Evolutionary conservation across 2,888 invertebrate genomes (phyloP).

Genomic region (Heliothis peltigera): DNA sequence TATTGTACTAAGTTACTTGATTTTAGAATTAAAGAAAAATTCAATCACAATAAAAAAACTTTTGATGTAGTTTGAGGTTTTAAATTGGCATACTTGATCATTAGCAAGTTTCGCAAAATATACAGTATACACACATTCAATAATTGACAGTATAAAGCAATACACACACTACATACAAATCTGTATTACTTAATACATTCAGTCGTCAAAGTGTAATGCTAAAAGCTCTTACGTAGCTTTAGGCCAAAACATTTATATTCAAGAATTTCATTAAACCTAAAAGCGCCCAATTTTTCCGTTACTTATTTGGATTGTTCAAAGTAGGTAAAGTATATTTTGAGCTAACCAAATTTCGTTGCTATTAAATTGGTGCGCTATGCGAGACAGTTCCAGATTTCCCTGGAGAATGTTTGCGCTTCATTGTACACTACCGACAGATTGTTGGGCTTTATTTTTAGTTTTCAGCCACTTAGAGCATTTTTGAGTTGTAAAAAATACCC

Average conservation of each 20-base stretch:
- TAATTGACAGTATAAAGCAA: no score
- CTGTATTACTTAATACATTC: no score
- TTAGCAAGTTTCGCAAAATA: no score
- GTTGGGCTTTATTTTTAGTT: conserved; percentile 48
- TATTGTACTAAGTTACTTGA: background rate
- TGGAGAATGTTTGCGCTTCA: conserved; percentile 55
- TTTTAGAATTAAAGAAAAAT: background rate
- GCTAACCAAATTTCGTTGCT: conserved; percentile 52
- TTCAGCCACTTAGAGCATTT: conserved; percentile 24
- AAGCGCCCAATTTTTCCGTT: conserved; percentile 3
- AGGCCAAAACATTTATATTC: no score
- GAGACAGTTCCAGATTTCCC: conserved; percentile 63
- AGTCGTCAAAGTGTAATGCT: no score
- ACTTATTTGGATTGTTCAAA: conserved; percentile 9
- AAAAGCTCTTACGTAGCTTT: no score
- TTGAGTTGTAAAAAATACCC: conserved; percentile 3
- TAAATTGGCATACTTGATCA: no score
- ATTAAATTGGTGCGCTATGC: conserved; percentile 52
- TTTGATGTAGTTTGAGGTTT: no score
- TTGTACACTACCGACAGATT: conserved; percentile 48
- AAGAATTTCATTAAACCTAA: background rate
- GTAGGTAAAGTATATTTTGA: conserved; percentile 23
- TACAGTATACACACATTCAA: no score
- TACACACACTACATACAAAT: no score
- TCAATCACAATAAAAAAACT: no score